Base-by-base conservation (phyloP, 2,113 vertebrate species). In the Calidris pugnax region DNA sequence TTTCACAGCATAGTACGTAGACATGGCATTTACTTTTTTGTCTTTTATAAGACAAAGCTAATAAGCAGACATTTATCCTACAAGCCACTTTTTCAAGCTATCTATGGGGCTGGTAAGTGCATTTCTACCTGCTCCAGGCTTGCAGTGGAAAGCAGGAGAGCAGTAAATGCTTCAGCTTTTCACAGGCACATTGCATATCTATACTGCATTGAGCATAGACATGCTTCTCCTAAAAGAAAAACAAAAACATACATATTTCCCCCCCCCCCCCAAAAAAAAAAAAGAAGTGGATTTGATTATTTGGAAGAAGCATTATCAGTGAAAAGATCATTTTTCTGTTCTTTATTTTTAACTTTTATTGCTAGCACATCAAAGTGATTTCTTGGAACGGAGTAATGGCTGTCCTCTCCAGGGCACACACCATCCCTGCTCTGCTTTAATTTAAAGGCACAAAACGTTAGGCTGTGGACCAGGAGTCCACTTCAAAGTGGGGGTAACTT, bases 1-100 rank as follows among this genome's bases (percentile, higher is more conserved):
- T 88, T 73, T 66, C 39, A 51, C 60, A 75, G 48, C 56, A 55
- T 3, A 50, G 57, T 63, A n/a, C 45, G 77, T 35, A 63, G 47
- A 39, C 12, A 6, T 81, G 94, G 62, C 91, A 94, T 95, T 94
- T 92, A 81, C 73, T 63, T 85, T 92, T 74, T 73, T 60, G 12
- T 12, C 68, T 89, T 96, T 90, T 93, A n/a, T n/a, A n/a, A n/a
- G n/a, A n/a, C n/a, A n/a, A n/a, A n/a, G n/a, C n/a, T n/a, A n/a
- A 90, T 23, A 80, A 89, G 55, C 45, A 91, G 77, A 53, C 13
- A 62, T 73, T 85, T 76, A 62, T 28, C 37, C 41, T 39, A 57
- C 15, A 50, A 80, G 33, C 7, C 69, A 35, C 15, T 48, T 85
- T 68, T 56, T 78, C 35, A 64, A 39, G 48, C 7, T 43, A 23